Percentiles rank a stretch among this genome's conserved stretches.
Evolutionary conservation across 1,140 invertebrate species (phyloP).

Genomic region (Aphelenchoides fujianensis): DNA sequence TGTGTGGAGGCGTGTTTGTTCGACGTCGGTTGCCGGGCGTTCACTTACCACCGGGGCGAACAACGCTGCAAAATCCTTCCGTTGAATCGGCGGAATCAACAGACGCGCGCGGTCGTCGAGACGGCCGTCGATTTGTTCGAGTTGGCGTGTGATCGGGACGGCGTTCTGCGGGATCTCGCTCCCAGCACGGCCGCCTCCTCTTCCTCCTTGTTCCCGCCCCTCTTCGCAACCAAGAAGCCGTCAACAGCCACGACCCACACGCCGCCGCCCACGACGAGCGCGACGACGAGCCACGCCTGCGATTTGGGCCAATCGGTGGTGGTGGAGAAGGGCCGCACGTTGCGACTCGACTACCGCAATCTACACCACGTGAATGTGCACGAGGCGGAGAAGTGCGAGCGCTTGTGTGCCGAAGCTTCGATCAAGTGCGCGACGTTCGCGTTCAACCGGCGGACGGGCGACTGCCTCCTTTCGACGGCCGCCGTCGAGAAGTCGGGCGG

Average conservation of each 20-base stretch:
- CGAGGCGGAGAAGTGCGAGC: slow-evolving; percentile 39
- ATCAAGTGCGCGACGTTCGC: slow-evolving; percentile 46
- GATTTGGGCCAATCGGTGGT: slow-evolving; percentile 23
- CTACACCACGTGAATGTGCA: slow-evolving; percentile 49
- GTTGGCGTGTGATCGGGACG: slow-evolving; percentile 39
- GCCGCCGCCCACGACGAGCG: slow-evolving; percentile 2
- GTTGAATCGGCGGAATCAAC: slow-evolving; percentile 31
- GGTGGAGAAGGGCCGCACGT: slow-evolving; percentile 39
- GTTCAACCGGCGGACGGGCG: slow-evolving; percentile 30
- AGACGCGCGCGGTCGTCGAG: slow-evolving; percentile 39
- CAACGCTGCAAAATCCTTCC: slow-evolving; percentile 39
- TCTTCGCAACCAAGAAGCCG: neutral
- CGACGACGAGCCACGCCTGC: slow-evolving; percentile 19
- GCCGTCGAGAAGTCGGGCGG: slow-evolving; percentile 22
- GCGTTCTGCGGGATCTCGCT: slow-evolving; percentile 5
- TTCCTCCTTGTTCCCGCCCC: neutral
- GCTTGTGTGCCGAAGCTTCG: slow-evolving; percentile 30
- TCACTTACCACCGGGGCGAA: slow-evolving; percentile 23
- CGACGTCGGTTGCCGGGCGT: slow-evolving; percentile 37
- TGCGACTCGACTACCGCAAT: slow-evolving; percentile 46
- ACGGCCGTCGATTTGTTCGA: slow-evolving; percentile 46
- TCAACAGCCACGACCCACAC: too few relatives aligned
- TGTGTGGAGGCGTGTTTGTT: slow-evolving; percentile 45
- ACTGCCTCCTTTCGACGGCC: slow-evolving; percentile 43
- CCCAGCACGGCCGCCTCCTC: neutral